These are phyloP conservation scores for Drosophila ananassae DNA, from an alignment of 1,140 invertebrate genomes.

Conservation along the genomic window DNA sequence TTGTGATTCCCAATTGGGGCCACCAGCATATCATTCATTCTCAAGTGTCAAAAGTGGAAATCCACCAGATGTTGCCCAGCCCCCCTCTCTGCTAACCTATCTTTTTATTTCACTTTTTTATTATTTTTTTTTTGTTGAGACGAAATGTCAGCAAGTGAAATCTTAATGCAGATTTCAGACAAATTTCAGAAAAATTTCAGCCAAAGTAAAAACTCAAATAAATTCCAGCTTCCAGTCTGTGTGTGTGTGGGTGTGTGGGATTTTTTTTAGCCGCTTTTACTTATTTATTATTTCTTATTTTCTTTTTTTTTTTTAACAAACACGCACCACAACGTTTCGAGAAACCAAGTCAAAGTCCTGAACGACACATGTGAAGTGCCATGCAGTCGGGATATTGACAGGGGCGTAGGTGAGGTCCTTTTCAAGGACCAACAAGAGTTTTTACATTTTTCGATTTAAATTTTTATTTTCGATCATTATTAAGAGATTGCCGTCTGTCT, in stretches of 20 bases:
- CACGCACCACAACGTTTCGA: conserved; percentile 26
- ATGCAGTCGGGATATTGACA: not conserved
- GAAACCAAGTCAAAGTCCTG: conserved; percentile 25
- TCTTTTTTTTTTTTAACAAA: conserved; percentile 38
- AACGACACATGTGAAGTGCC: conserved; percentile 41
- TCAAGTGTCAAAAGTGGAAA: conserved; percentile 40
- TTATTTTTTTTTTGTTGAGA: conserved; percentile 3
- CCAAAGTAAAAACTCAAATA: conserved; percentile 55
- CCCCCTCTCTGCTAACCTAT: conserved; percentile 2
- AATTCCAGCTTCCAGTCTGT: conserved; percentile 5
- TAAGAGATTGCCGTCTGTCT: too few species aligned
- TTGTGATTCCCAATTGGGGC: conserved; percentile 27
- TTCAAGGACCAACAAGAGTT: too few species aligned
- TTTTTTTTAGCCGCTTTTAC: conserved; percentile 1
- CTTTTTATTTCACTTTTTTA: not conserved
- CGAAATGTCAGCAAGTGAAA: conserved; percentile 43
- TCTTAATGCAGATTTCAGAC: conserved; percentile 58
- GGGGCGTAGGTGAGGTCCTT: not conserved
- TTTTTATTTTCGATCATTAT: too few species aligned
- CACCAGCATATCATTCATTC: conserved; percentile 36
- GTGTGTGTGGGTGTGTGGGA: not conserved
- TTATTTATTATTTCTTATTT: not conserved
- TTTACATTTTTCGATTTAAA: too few species aligned
- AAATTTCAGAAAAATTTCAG: conserved; percentile 31
- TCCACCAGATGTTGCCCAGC: conserved; percentile 31